phyloP scores from a whole-genome alignment of 1,140 invertebrate species.

The Drosophila sp. region DNA sequence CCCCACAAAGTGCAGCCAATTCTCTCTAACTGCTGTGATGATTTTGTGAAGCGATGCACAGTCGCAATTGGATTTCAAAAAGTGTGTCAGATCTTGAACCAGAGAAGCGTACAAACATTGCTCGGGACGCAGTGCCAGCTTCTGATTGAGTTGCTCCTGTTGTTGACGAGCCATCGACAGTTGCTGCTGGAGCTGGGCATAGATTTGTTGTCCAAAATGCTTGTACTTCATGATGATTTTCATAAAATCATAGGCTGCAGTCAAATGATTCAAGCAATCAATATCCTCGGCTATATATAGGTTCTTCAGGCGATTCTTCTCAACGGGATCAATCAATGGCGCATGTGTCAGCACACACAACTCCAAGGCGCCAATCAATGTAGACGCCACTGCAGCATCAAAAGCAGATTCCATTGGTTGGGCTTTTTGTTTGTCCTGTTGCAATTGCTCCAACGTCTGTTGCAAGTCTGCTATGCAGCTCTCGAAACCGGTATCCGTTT shows the following conservation, averaged over 20 bases:
- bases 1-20: conserved; percentile 53
- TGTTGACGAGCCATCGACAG: conserved; percentile 68
- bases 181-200: conserved; percentile 69
- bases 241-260: conserved; percentile 72
- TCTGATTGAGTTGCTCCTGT: conserved; percentile 83
- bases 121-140: conserved; percentile 86
- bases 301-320: conserved; percentile 89
- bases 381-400: conserved; percentile 49
- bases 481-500: conserved; percentile 48
- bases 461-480: conserved; percentile 45
- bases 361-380: conserved; percentile 80
- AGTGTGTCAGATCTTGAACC: conserved; percentile 76
- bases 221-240: conserved; percentile 75
- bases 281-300: conserved; percentile 89
- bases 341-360: conserved; percentile 85
- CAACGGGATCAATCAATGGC: conserved; percentile 89
- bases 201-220: conserved; percentile 71
- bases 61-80: conserved; percentile 71
- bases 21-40: conserved; percentile 28
- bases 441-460: conserved; percentile 27
- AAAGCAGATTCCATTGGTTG: conserved; percentile 25
- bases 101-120: conserved; percentile 86
- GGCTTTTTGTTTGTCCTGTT: conserved; percentile 1
- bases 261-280: conserved; percentile 58
- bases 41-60: conserved; percentile 54